A percentile compares a stretch with the other conserved stretches of the same genome.
phyloP scores from a whole-genome alignment of 2,888 invertebrate genomes.

The Spialia ferax region DNA sequence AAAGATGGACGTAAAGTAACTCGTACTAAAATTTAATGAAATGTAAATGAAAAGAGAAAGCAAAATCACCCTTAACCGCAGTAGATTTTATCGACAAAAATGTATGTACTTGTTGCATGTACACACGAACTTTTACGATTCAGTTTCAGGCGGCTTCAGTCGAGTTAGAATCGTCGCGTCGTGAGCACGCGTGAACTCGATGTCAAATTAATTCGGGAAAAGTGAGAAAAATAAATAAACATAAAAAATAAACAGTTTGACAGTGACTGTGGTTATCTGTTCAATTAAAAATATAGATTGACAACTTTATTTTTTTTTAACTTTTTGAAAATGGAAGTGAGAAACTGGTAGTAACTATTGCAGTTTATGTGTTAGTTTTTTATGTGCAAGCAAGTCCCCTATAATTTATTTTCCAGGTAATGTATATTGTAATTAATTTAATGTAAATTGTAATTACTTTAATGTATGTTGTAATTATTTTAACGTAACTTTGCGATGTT shows the following conservation, averaged over 20 bases:
- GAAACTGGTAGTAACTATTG: neutral
- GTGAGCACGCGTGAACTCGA: conserved; percentile 50
- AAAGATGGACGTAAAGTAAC: too few relatives aligned
- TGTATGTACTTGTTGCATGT: conserved; percentile 68
- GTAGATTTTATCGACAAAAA: conserved; percentile 41
- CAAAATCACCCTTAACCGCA: conserved; percentile 11
- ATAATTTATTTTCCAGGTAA: neutral
- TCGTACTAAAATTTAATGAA: neutral
- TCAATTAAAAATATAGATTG: neutral
- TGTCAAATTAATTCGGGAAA: conserved; percentile 25
- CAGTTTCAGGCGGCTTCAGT: conserved; percentile 55
- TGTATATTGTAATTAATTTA: neutral
- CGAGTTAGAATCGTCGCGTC: conserved; percentile 50
- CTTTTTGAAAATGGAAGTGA: conserved; percentile 18
- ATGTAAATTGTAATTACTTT: too few relatives aligned
- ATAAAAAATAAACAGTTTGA: neutral
- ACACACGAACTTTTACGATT: conserved; percentile 50
- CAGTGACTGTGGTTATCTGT: neutral
- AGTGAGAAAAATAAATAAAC: neutral
- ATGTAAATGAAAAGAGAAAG: neutral
- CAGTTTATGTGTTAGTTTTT: neutral
- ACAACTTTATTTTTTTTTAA: neutral
- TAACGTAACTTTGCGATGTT: neutral
- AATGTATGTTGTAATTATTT: too few relatives aligned
- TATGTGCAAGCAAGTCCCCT: neutral